Evolutionary conservation across 2,888 invertebrate species (phyloP).

Genomic region (Polymixis flavicincta): DNA sequence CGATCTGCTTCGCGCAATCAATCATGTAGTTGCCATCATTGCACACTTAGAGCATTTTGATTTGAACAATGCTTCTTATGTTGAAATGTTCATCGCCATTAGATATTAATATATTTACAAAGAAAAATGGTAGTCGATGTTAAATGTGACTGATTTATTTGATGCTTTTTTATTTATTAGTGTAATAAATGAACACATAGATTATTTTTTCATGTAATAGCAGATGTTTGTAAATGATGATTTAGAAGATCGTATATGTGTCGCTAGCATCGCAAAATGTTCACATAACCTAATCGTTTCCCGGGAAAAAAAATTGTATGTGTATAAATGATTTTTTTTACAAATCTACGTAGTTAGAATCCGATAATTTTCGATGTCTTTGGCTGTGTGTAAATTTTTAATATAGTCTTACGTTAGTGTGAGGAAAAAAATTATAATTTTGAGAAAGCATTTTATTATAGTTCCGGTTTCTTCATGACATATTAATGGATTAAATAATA

Average conservation of each 20-base stretch:
- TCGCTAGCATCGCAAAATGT: slow-evolving; percentile 91
- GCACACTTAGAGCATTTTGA: slow-evolving; percentile 79
- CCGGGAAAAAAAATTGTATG: slow-evolving; percentile 79
- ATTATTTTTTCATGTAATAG: slow-evolving; percentile 74
- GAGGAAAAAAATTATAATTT: slow-evolving; percentile 84
- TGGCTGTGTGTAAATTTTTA: slow-evolving; percentile 89
- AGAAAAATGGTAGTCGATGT: slow-evolving; percentile 88
- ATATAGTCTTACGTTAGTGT: slow-evolving; percentile 80
- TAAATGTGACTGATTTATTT: slow-evolving; percentile 77
- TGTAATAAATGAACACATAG: slow-evolving; percentile 72
- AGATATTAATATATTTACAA: slow-evolving; percentile 82
- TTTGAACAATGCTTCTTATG: slow-evolving; percentile 79
- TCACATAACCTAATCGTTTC: slow-evolving; percentile 87
- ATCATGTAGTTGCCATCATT: slow-evolving; percentile 80
- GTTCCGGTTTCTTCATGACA: slow-evolving; percentile 82
- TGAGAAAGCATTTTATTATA: slow-evolving; percentile 86
- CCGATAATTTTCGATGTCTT: slow-evolving; percentile 88
- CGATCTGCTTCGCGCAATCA: slow-evolving; percentile 87
- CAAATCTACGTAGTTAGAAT: slow-evolving; percentile 85
- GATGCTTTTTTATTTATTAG: slow-evolving; percentile 79
- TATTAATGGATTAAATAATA: slow-evolving; percentile 79
- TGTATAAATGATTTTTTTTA: slow-evolving; percentile 82
- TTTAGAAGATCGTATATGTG: slow-evolving; percentile 73
- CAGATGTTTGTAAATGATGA: slow-evolving; percentile 71
- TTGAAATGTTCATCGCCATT: slow-evolving; percentile 78